Conservation (phyloP, 2,113 vertebrate species). For the Nothocercus julius region DNA sequence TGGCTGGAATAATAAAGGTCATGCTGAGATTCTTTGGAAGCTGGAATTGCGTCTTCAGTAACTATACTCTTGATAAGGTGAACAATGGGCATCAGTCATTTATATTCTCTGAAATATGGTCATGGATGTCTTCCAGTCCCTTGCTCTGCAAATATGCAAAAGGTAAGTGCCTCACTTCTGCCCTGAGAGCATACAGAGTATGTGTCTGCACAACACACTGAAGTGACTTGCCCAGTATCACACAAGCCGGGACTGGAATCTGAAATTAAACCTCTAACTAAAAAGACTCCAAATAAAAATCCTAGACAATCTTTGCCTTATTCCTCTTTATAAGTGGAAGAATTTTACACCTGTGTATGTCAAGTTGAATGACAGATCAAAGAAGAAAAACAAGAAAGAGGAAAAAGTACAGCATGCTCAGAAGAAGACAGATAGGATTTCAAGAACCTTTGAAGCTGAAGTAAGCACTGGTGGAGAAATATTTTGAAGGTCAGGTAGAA, state of each 20-base stretch:
- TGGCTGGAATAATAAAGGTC: background rate
- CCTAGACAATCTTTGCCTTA: background rate
- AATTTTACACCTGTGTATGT: background rate
- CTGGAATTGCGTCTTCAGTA: background rate
- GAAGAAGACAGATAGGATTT: background rate
- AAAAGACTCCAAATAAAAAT: background rate
- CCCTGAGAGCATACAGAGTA: background rate
- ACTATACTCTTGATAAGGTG: background rate
- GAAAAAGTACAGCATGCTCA: background rate
- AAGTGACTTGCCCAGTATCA: background rate
- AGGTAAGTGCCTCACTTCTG: background rate
- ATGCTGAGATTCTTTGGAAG: background rate
- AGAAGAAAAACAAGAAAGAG: background rate
- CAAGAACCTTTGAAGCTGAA: background rate
- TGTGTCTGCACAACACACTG: background rate
- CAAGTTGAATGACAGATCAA: background rate
- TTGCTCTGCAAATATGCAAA: background rate
- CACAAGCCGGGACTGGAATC: rapidly evolving
- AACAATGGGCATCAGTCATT: background rate
- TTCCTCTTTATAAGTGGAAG: background rate
- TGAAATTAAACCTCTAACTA: background rate
- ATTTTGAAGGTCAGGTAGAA: background rate
- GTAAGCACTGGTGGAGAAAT: background rate
- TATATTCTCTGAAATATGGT: background rate
- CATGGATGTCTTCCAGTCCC: background rate